A percentile compares a stretch with the other conserved stretches of the same genome.
Conservation (phyloP, 2,113 vertebrate species). For the Hyperoodon ampullatus region DNA sequence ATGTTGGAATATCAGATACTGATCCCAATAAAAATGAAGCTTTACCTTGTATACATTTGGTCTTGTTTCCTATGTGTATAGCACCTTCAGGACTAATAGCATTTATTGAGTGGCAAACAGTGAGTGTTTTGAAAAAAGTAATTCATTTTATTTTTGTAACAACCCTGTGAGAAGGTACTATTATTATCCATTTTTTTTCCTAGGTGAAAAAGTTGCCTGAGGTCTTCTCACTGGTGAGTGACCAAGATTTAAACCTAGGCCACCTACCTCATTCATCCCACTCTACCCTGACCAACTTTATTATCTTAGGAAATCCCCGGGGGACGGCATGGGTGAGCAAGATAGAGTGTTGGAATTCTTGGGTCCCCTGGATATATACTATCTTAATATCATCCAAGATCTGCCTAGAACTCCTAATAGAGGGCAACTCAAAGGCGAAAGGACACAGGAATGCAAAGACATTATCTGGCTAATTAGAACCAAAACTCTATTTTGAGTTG, state of each 20-base stretch:
- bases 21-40: not conserved
- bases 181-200: not conserved
- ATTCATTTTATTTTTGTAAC: not conserved
- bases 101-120: not conserved
- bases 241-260: not conserved
- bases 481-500: not conserved
- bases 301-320: not conserved
- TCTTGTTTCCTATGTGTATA: not conserved
- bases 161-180: not conserved
- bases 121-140: not conserved
- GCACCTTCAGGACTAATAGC: not conserved
- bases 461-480: slow-evolving; percentile 16
- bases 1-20: not conserved
- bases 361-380: not conserved
- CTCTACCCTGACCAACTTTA: not conserved
- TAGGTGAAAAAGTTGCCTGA: not conserved
- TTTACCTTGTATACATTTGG: not conserved
- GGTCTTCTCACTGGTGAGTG: not conserved
- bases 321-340: not conserved
- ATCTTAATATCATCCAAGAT: not conserved
- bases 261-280: not conserved
- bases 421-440: not conserved
- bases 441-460: not conserved
- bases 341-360: not conserved
- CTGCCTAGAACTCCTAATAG: not conserved